Conservation (phyloP, 2,113 vertebrate species). For the Collichthys lucidus region DNA sequence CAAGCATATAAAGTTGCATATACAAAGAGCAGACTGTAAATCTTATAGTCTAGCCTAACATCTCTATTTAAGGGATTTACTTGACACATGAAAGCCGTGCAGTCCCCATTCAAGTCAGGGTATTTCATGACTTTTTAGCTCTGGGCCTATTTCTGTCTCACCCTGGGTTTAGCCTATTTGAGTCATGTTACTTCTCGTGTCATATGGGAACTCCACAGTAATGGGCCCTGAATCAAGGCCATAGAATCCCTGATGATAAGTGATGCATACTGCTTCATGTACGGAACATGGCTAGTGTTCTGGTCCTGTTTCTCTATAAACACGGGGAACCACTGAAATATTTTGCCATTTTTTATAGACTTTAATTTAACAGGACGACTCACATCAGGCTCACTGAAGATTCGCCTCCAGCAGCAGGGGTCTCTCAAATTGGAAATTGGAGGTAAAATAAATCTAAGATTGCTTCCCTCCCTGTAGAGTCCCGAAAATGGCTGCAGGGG, state of each 20-base stretch:
- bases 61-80: conserved; percentile 42
- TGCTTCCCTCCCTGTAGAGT: conserved; percentile 80
- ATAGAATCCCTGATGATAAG: conserved; percentile 48
- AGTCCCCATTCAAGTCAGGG: conserved; percentile 28
- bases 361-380: conserved; percentile 80
- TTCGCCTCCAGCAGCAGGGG: conserved; percentile 82
- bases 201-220: conserved; percentile 40
- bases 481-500: conserved; percentile 78
- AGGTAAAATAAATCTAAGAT: conserved; percentile 80
- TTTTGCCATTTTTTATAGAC: conserved; percentile 74
- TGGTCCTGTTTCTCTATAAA: conserved; percentile 62
- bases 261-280: conserved; percentile 46
- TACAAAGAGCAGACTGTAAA: conserved; percentile 19
- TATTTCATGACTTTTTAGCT: conserved; percentile 51
- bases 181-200: conserved; percentile 44
- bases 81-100: conserved; percentile 35
- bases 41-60: conserved; percentile 13
- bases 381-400: conserved; percentile 70
- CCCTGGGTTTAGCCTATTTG: conserved; percentile 38
- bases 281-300: conserved; percentile 34
- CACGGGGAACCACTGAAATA: conserved; percentile 58
- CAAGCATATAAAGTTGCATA: conserved; percentile 12
- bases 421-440: conserved; percentile 83
- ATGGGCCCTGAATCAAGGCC: conserved; percentile 33
- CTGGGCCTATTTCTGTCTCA: conserved; percentile 49